These are phyloP conservation scores for Dasysyrphus tricinctus DNA, from an alignment of 2,888 invertebrate genomes.

Conservation along the genomic window DNA sequence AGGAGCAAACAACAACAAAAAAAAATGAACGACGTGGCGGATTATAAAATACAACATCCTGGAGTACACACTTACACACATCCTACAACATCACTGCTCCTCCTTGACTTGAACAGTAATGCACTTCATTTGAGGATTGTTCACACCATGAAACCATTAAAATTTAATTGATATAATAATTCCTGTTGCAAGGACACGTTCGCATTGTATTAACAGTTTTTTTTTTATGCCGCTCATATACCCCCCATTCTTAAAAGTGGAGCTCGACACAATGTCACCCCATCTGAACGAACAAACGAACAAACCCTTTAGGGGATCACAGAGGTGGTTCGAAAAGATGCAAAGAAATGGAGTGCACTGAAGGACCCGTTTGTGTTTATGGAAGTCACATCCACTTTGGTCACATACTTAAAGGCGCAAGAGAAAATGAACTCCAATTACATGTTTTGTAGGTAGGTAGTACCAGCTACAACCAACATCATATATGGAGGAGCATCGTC, in stretches of 20 bases:
- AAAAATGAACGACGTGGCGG: constrained; percentile 34
- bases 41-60: constrained; percentile 71
- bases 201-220: constrained; percentile 64
- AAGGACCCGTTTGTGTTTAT: constrained; percentile 61
- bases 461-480: neutral
- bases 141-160: constrained; percentile 75
- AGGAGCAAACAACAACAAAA: neutral
- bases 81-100: constrained; percentile 38
- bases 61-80: constrained; percentile 70
- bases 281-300: neutral
- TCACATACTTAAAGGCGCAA: constrained; percentile 65
- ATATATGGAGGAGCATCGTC: constrained; percentile 38
- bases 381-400: constrained; percentile 72
- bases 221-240: neutral
- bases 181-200: constrained; percentile 73
- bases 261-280: constrained; percentile 60
- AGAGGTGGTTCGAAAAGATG: constrained; percentile 37
- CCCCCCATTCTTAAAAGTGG: constrained; percentile 8
- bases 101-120: constrained; percentile 67
- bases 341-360: constrained; percentile 56
- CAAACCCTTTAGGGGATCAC: constrained; percentile 56
- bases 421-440: constrained; percentile 74
- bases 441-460: constrained; percentile 29
- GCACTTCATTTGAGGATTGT: constrained; percentile 75
- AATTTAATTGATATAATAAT: constrained; percentile 75